These are phyloP conservation scores for Trachelipus rathkii DNA, from an alignment of 1,140 invertebrate species.

Conservation along the genomic window DNA sequence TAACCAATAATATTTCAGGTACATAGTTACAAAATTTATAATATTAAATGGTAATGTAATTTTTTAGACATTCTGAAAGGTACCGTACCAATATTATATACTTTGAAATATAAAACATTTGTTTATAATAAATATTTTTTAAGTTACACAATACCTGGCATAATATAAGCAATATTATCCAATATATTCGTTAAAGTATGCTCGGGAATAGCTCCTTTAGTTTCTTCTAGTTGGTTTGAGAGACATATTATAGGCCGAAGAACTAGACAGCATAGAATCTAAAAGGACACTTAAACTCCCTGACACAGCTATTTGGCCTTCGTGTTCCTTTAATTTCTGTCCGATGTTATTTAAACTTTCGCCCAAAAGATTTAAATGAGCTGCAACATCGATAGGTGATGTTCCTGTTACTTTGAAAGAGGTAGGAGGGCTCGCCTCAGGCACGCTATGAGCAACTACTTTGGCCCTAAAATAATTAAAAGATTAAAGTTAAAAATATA, in stretches of 20 bases:
- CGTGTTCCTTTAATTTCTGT: slow-evolving; percentile 83
- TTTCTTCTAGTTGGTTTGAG: slow-evolving; percentile 74
- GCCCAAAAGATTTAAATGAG: slow-evolving; percentile 85
- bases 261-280: slow-evolving; percentile 89
- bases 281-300: slow-evolving; percentile 89
- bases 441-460: background rate
- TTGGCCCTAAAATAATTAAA: background rate
- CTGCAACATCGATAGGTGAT: slow-evolving; percentile 82
- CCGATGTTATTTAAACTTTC: slow-evolving; percentile 91
- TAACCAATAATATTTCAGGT: too few species aligned
- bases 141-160: slow-evolving; percentile 70
- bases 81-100: too few species aligned
- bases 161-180: slow-evolving; percentile 93
- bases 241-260: slow-evolving; percentile 83
- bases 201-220: slow-evolving; percentile 62
- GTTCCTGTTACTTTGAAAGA: slow-evolving; percentile 64
- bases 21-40: too few species aligned
- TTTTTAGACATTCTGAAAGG: too few species aligned
- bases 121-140: too few species aligned
- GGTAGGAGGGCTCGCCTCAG: slow-evolving; percentile 19
- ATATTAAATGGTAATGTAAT: too few species aligned
- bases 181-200: slow-evolving; percentile 70
- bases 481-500: too few species aligned
- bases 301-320: slow-evolving; percentile 90
- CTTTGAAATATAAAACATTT: too few species aligned